These are phyloP conservation scores for Urosaurus nigricauda DNA, from an alignment of 2,797 vertebrate species.

Conservation along the genomic window DNA sequence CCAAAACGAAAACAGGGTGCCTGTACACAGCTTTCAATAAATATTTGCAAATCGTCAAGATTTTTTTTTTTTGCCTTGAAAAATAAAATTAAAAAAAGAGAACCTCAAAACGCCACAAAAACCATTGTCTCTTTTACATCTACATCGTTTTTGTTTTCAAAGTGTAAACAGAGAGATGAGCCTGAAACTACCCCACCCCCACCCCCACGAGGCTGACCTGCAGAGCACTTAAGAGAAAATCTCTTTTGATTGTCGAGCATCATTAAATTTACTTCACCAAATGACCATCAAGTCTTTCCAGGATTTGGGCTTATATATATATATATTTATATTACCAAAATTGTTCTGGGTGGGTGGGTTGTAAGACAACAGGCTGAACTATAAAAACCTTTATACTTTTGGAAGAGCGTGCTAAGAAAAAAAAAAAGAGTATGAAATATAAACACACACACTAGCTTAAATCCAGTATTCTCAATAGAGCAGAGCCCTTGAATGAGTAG, in stretches of 20 bases:
- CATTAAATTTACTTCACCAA: conserved; percentile 12
- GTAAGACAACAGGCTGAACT: conserved; percentile 1
- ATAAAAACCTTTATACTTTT: conserved; percentile 6
- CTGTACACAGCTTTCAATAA: conserved; percentile 64
- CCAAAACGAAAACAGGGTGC: conserved; percentile 25
- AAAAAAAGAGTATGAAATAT: too few species aligned
- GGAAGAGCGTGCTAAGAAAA: too few species aligned
- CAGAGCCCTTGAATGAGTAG: too few species aligned
- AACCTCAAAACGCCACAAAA: conserved; percentile 8
- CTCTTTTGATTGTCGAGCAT: conserved; percentile 50
- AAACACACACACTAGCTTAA: too few species aligned
- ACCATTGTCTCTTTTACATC: conserved; percentile 18
- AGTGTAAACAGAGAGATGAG: conserved; percentile 27
- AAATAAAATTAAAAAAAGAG: background rate
- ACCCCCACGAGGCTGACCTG: background rate
- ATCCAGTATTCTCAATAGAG: too few species aligned
- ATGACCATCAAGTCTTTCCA: conserved; percentile 35
- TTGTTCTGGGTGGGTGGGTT: background rate
- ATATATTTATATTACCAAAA: background rate
- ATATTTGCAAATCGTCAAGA: conserved; percentile 53
- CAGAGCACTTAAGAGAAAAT: background rate
- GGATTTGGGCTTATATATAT: conserved; percentile 4
- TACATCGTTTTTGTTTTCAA: background rate
- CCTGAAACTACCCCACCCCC: background rate
- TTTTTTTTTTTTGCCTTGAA: conserved; percentile 9